Percentiles rank a stretch among this genome's conserved stretches.
These are phyloP conservation scores for Rhabdomys dilectus DNA, from an alignment of 2,113 vertebrate species.

Conservation along the genomic window DNA sequence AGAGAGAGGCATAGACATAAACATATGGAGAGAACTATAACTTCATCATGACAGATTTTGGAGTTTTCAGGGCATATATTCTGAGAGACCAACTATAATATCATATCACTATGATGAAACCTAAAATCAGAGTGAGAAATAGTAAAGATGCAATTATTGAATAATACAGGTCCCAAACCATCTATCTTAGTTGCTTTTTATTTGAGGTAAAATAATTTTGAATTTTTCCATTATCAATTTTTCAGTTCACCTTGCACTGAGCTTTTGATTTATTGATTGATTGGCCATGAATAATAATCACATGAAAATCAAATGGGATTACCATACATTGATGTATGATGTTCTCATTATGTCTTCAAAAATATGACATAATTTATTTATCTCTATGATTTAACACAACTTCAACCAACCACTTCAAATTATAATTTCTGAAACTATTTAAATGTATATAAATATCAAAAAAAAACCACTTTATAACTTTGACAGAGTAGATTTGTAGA, in stretches of 20 bases:
- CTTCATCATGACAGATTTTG: neutral
- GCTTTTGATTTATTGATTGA: conserved; percentile 16
- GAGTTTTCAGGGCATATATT: no score
- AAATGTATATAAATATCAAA: conserved; percentile 26
- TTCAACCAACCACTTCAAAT: neutral
- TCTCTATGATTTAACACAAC: conserved; percentile 4
- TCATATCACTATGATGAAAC: neutral
- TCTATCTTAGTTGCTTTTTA: neutral
- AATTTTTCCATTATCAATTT: neutral
- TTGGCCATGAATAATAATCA: neutral
- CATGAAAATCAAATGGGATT: neutral
- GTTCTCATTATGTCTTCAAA: conserved; percentile 9
- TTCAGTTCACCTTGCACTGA: neutral
- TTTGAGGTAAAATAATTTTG: conserved; percentile 40
- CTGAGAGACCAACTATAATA: neutral
- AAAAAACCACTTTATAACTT: conserved; percentile 17
- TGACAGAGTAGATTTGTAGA: neutral
- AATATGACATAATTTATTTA: conserved; percentile 43
- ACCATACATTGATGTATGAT: neutral
- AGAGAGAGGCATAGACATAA: neutral
- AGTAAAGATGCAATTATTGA: neutral
- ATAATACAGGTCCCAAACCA: neutral
- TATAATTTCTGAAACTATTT: conserved; percentile 1
- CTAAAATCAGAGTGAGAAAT: neutral
- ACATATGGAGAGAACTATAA: neutral